Conservation (phyloP, 1,140 invertebrate genomes). For the Dolichoris vasculosae region DNA sequence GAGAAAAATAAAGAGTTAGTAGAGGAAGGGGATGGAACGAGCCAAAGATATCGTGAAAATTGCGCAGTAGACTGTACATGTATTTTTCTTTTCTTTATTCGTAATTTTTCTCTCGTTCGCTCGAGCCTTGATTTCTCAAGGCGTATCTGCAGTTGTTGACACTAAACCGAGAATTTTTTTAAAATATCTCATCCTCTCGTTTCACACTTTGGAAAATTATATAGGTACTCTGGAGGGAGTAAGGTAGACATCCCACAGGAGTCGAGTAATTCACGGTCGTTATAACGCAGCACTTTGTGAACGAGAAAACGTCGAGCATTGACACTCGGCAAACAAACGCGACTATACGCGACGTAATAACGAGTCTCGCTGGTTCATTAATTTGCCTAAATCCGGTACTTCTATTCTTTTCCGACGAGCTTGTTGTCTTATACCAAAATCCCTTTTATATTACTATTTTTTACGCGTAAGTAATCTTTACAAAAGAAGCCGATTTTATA, state of each 20-base stretch:
- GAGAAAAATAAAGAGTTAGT: not conserved
- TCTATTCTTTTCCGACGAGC: not conserved
- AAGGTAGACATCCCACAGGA: constrained; percentile 16
- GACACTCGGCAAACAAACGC: constrained; percentile 29
- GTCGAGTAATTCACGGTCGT: not conserved
- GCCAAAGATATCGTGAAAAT: not conserved
- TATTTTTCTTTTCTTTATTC: not conserved
- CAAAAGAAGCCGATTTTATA: too few species aligned
- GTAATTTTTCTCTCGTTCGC: not conserved
- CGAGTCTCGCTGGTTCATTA: constrained; percentile 7
- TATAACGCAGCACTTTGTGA: not conserved
- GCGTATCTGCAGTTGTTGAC: not conserved
- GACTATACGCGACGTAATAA: not conserved
- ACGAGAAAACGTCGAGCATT: constrained; percentile 20
- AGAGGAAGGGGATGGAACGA: not conserved
- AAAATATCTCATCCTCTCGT: not conserved
- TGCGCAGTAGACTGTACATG: not conserved
- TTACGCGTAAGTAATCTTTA: too few species aligned
- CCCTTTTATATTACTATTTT: too few species aligned
- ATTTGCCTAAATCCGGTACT: not conserved
- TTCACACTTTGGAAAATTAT: not conserved
- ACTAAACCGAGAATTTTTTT: not conserved
- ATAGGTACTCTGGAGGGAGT: not conserved
- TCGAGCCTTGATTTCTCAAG: not conserved
- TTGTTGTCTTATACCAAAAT: too few species aligned